These are phyloP conservation scores for Pitta sordida DNA, from an alignment of 2,113 vertebrate species.

Conservation along the genomic window DNA sequence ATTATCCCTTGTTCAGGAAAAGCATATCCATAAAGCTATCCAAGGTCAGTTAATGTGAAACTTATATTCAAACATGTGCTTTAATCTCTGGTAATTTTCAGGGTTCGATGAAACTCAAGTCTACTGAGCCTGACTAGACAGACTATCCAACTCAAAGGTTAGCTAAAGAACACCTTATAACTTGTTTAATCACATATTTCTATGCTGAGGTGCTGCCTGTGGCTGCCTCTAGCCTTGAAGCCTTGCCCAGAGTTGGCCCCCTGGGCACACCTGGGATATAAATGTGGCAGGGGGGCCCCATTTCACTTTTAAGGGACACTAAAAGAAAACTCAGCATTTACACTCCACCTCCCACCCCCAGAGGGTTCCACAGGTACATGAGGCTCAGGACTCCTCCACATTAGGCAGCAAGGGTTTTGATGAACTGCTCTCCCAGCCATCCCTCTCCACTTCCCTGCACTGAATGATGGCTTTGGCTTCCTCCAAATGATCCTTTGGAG, in stretches of 20 bases:
- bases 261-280: background rate
- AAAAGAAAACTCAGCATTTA: background rate
- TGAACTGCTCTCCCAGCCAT: background rate
- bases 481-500: background rate
- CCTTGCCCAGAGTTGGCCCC: background rate
- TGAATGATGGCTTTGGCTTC: background rate
- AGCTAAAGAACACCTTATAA: background rate
- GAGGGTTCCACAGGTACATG: fast-evolving
- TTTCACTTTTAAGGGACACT: background rate
- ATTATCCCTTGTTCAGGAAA: background rate
- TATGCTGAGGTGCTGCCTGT: background rate
- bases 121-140: background rate
- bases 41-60: background rate
- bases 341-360: background rate
- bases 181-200: background rate
- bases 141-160: background rate
- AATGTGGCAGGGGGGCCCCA: background rate
- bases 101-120: background rate
- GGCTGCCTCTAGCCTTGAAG: background rate
- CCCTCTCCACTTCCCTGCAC: background rate
- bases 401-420: background rate
- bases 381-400: background rate
- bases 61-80: background rate
- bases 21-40: background rate
- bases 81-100: background rate